These are phyloP conservation scores for Henricia sp. DNA, from an alignment of 53 echinoderm and acorn worm species.

Conservation along the genomic window DNA sequence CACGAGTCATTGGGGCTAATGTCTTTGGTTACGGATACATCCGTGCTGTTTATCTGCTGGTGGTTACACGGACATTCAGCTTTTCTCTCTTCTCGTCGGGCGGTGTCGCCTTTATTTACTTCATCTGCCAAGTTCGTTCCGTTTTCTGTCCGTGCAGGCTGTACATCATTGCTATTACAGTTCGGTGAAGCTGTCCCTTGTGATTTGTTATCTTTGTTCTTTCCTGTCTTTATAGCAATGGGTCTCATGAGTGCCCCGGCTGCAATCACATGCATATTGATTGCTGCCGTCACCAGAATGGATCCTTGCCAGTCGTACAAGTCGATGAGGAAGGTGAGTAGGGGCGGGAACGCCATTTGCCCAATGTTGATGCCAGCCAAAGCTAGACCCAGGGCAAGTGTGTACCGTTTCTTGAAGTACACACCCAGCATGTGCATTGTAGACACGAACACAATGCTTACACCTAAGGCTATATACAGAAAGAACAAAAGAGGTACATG, in stretches of 20 bases:
- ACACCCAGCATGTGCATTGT: neutral
- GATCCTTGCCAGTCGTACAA: slow-evolving; percentile 30
- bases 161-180: neutral
- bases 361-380: slow-evolving; percentile 16
- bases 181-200: neutral
- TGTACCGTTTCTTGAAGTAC: slow-evolving; percentile 20
- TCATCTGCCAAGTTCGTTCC: neutral
- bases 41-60: neutral
- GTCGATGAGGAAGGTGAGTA: slow-evolving; percentile 6
- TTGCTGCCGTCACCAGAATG: slow-evolving; percentile 3
- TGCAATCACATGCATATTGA: neutral
- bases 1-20: neutral
- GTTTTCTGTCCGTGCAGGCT: neutral
- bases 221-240: neutral
- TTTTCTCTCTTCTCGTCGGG: no score
- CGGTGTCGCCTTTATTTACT: neutral
- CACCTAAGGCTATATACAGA: neutral
- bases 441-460: slow-evolving; percentile 11
- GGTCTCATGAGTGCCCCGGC: slow-evolving; percentile 45
- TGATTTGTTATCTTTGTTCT: no score
- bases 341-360: slow-evolving; percentile 31
- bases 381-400: neutral
- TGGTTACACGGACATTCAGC: no score
- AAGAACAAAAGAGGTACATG: neutral
- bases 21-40: neutral